These are phyloP conservation scores for Scleropages formosus DNA, from an alignment of 2,797 vertebrate species.

Conservation along the genomic window DNA sequence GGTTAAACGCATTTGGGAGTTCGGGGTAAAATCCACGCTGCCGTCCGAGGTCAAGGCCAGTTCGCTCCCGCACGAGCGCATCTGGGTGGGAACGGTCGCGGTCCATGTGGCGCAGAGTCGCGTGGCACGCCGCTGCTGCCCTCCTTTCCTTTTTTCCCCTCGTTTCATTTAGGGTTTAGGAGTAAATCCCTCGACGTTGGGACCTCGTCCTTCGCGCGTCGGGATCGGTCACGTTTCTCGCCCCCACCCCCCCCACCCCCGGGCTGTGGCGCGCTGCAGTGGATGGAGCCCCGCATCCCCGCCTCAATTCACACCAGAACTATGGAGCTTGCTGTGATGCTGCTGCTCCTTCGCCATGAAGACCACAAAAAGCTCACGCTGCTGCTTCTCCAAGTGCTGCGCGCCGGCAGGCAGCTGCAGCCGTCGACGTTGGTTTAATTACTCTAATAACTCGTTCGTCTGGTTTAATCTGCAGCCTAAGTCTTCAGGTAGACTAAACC, in stretches of 20 bases:
- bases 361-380: too few relatives aligned
- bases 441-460: too few relatives aligned
- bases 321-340: too few relatives aligned
- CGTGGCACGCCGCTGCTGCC: neutral
- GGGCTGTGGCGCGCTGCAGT: neutral
- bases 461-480: too few relatives aligned
- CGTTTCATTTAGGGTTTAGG: neutral
- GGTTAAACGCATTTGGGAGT: neutral
- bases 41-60: neutral
- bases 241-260: neutral
- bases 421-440: too few relatives aligned
- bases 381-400: too few relatives aligned
- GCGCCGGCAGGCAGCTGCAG: too few relatives aligned
- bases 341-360: too few relatives aligned
- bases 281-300: neutral
- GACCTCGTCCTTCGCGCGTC: neutral
- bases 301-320: too few relatives aligned
- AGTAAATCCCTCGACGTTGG: neutral
- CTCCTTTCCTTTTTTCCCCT: neutral
- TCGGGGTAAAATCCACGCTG: too few relatives aligned
- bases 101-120: conserved; percentile 16
- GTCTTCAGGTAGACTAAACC: too few relatives aligned
- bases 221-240: neutral
- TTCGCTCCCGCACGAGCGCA: neutral
- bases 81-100: neutral